A percentile compares a stretch with the other conserved stretches of the same genome.
Conservation (phyloP, 23 tunicate genomes). For the Clavelina lepadiformis region DNA sequence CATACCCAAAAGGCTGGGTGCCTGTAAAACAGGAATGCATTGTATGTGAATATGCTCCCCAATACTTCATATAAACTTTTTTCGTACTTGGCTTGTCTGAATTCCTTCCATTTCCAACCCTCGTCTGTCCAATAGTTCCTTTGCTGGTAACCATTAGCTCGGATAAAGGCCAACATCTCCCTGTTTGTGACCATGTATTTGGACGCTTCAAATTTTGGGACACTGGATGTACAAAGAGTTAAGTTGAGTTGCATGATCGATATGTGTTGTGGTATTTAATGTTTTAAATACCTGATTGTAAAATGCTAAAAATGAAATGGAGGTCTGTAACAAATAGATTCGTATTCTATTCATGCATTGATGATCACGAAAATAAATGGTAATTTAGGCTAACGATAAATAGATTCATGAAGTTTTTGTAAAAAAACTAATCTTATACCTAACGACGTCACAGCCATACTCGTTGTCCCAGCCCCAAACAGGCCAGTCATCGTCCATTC, state of each 20-base stretch:
- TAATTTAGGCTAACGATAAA: too few relatives aligned
- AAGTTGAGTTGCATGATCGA: too few relatives aligned
- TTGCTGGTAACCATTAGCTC: slow-evolving; percentile 61
- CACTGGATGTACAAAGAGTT: slow-evolving; percentile 27
- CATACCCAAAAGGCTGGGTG: slow-evolving; percentile 95
- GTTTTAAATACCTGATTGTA: too few relatives aligned
- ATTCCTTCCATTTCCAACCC: slow-evolving; percentile 76
- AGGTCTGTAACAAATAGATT: too few relatives aligned
- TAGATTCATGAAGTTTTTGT: background rate
- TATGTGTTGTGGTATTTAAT: too few relatives aligned
- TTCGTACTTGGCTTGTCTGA: slow-evolving; percentile 47
- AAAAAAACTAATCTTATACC: slow-evolving; percentile 24
- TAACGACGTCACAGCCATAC: slow-evolving; percentile 37
- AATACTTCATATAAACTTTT: too few relatives aligned
- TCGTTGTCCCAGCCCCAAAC: slow-evolving; percentile 93
- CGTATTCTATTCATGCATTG: too few relatives aligned
- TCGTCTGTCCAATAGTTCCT: slow-evolving; percentile 55
- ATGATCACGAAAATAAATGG: too few relatives aligned
- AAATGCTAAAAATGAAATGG: too few relatives aligned
- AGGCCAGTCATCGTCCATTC: slow-evolving; percentile 47
- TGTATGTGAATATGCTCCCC: background rate
- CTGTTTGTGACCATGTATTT: slow-evolving; percentile 82
- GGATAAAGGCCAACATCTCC: slow-evolving; percentile 60
- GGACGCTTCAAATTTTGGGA: slow-evolving; percentile 76
- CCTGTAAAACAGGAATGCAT: slow-evolving; percentile 13